Percentiles rank a stretch among this genome's conserved stretches.
Evolutionary conservation across 2,113 vertebrate genomes (phyloP).

Genomic region (Apteryx owenii): DNA sequence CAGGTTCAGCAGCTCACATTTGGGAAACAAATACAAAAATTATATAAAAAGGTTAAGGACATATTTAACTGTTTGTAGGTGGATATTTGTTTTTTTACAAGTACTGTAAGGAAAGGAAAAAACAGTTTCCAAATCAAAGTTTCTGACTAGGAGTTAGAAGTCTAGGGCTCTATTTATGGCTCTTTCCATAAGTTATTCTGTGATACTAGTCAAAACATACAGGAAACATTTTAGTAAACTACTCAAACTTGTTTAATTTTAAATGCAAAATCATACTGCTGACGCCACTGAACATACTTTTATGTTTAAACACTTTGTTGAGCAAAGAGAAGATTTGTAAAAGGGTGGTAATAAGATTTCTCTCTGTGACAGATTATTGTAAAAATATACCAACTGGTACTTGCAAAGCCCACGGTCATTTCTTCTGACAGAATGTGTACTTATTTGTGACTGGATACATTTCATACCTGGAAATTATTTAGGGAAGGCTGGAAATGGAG

Average conservation of each 20-base stretch:
- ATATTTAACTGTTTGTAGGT: slow-evolving; percentile 1
- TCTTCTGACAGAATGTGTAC: not conserved
- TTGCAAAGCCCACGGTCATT: not conserved
- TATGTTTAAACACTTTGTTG: not conserved
- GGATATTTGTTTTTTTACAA: not conserved
- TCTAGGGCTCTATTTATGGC: not conserved
- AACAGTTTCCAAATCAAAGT: not conserved
- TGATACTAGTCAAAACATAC: not conserved
- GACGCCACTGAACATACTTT: not conserved
- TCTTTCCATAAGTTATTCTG: not conserved
- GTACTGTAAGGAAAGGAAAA: not conserved
- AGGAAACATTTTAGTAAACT: not conserved
- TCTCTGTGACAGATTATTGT: not conserved
- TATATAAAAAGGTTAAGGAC: not conserved
- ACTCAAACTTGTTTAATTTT: not conserved
- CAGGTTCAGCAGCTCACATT: not conserved
- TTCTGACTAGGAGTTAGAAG: not conserved
- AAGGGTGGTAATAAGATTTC: not conserved
- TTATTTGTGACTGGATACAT: not conserved
- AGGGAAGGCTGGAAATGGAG: not conserved
- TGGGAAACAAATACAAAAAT: slow-evolving; percentile 1
- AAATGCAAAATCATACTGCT: not conserved
- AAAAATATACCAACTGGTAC: not conserved
- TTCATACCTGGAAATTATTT: not conserved
- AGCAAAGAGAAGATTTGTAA: not conserved